Evolutionary conservation across 64 coral and sea anemone genomes (phyloP).

Genomic region (Actinia equina): DNA sequence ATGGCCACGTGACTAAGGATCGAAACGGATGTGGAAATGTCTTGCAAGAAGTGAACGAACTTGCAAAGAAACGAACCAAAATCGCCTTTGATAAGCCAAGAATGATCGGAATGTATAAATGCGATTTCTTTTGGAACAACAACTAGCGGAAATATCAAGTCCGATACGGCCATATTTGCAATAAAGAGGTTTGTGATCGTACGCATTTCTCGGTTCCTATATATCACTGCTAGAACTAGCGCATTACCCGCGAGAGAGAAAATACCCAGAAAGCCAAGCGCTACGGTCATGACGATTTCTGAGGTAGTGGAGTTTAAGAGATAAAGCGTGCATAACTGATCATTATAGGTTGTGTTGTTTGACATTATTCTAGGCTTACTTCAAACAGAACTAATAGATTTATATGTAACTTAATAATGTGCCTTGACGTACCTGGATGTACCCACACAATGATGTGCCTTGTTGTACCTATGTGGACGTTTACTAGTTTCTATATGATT

Average conservation of each 20-base stretch:
- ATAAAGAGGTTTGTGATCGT: conserved; percentile 61
- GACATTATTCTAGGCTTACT: background rate
- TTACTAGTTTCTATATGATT: no score
- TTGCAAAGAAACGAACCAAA: conserved; percentile 36
- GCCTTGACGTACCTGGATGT: background rate
- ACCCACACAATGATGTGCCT: background rate
- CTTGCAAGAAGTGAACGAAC: conserved; percentile 41
- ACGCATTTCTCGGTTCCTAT: conserved; percentile 39
- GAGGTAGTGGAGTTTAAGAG: background rate
- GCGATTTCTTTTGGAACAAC: conserved; percentile 46
- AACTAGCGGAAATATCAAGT: conserved; percentile 54
- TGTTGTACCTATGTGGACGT: background rate
- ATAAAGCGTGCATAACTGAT: background rate
- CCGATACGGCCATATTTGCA: conserved; percentile 73
- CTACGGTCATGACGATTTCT: conserved; percentile 1
- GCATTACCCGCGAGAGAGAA: conserved; percentile 55
- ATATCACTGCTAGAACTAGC: conserved; percentile 44
- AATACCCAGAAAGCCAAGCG: background rate
- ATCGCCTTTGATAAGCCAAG: conserved; percentile 48
- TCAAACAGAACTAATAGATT: background rate
- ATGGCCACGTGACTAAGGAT: conserved; percentile 59
- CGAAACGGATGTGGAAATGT: conserved; percentile 67
- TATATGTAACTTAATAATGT: background rate
- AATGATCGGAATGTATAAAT: background rate
- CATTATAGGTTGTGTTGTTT: background rate